Evolutionary conservation across 2,797 vertebrate species (phyloP).

Genomic region (Melopsittacus undulatus): DNA sequence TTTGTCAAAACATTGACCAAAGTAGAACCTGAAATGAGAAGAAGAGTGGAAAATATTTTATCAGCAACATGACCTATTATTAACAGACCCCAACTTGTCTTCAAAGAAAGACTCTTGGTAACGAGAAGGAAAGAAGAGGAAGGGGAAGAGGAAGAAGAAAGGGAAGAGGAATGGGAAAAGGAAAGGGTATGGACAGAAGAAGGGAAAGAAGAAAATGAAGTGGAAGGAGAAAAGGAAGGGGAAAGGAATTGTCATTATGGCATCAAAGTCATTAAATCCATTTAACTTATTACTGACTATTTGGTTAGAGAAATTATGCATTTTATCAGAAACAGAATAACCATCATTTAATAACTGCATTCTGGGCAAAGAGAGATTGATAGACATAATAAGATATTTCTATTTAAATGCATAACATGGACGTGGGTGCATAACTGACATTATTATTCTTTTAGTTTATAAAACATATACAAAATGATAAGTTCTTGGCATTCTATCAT

Average conservation of each 20-base stretch:
- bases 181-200: not conserved
- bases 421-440: not conserved
- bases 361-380: not conserved
- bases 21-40: not conserved
- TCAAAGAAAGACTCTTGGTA: not conserved
- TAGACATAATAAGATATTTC: not conserved
- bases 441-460: not conserved
- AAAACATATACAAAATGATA: not conserved
- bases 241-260: not conserved
- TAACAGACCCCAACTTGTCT: not conserved
- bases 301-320: not conserved
- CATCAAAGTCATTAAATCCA: not conserved
- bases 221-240: not conserved
- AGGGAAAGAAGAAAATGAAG: not conserved
- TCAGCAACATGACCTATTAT: not conserved
- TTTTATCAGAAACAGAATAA: constrained; percentile 27
- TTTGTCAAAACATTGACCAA: not conserved
- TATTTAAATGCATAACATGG: not conserved
- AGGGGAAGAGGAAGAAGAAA: not conserved
- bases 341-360: constrained; percentile 21
- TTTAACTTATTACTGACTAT: constrained; percentile 21
- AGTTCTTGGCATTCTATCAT: not conserved
- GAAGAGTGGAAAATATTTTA: not conserved
- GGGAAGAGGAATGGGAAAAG: not conserved
- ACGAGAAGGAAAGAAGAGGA: not conserved